These are phyloP conservation scores for Poeciliopsis retropinna DNA, from an alignment of 2,113 vertebrate genomes.

Conservation along the genomic window DNA sequence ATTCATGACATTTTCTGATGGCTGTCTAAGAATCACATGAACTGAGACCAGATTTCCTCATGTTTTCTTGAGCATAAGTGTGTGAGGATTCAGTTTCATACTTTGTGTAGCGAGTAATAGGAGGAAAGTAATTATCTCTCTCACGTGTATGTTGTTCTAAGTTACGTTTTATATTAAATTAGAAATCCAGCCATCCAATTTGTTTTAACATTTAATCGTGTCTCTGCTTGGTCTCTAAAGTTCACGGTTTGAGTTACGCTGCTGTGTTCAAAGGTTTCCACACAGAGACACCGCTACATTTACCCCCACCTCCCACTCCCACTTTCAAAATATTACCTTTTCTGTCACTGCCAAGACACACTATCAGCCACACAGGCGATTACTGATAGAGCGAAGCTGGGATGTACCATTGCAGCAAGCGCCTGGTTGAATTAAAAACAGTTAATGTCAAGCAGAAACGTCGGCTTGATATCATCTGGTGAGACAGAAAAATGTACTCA, in stretches of 20 bases:
- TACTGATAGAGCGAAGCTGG: conserved; percentile 44
- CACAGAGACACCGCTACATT: conserved; percentile 24
- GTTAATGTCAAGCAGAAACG: conserved; percentile 21
- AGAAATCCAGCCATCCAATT: conserved; percentile 62
- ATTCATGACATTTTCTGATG: conserved; percentile 8
- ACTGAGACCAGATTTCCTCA: conserved; percentile 49
- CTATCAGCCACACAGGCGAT: conserved; percentile 59
- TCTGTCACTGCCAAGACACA: conserved; percentile 71
- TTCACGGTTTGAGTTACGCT: conserved; percentile 52
- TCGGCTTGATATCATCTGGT: not conserved
- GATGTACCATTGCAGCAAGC: conserved; percentile 6
- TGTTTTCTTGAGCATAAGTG: conserved; percentile 46
- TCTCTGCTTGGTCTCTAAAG: conserved; percentile 64
- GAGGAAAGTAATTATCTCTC: conserved; percentile 65
- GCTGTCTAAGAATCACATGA: conserved; percentile 28
- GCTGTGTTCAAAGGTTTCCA: conserved; percentile 57
- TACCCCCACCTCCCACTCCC: conserved; percentile 30
- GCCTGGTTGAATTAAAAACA: conserved; percentile 37
- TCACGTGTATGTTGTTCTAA: conserved; percentile 75
- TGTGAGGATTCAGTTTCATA: conserved; percentile 52
- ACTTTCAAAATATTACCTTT: conserved; percentile 72
- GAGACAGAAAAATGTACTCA: conserved; percentile 11
- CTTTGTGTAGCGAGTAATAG: conserved; percentile 31
- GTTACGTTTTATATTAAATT: conserved; percentile 74
- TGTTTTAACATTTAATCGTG: conserved; percentile 67